Evolutionary conservation across 2,888 invertebrate species (phyloP), one percentile per base, ranked within the genome.

Genomic region (Onthophagus sagittarius): DNA sequence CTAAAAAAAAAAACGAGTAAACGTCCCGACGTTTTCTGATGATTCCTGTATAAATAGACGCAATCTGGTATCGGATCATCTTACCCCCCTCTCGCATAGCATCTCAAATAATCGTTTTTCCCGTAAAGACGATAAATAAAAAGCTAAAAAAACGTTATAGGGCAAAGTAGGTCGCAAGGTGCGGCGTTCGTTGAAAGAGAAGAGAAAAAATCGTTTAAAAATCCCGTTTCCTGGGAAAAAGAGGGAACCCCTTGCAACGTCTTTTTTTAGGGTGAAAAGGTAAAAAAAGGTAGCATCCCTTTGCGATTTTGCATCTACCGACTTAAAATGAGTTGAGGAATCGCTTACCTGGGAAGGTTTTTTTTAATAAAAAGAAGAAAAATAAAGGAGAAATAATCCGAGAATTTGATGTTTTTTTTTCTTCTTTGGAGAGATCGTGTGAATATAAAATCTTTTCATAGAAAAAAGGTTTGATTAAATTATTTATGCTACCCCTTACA

Each of bases 181-280:
- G 78, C 76, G 76, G 67, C 67, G 7, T 31, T 53, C 39, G 39
- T 23, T 77, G 77, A 77, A 73, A 77, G 76, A 78, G 77, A 78
- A 77, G 23, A 23, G 23, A 23, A 78, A 77, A 77, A 78, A 77
- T 77, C 75, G 77, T 76, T 77, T 76, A 77, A 78, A 79, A 80
- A 78, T 79, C 77, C 80, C 77, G 79, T 80, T 79, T 81, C 81
- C 80, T 81, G 81, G 79, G 81, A 81, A 81, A 78, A 79, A 79
- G 78, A 76, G 76, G 69, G 77, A 72, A 71, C 73, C 67, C 65
- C 23, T n/a, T 63, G 63, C 63, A 63, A 14, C 63, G 72, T 71
- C 75, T 73, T 72, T 72, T 72, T 72, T 75, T 73, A 73, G 73
- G 72, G 75, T 76, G 73, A 73, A 71, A 64, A 65, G 72, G 72